Percentiles rank a stretch among this genome's conserved stretches.
Evolutionary conservation across 53 echinoderm and acorn worm species (phyloP).

Genomic region (Echinarachnius parma): DNA sequence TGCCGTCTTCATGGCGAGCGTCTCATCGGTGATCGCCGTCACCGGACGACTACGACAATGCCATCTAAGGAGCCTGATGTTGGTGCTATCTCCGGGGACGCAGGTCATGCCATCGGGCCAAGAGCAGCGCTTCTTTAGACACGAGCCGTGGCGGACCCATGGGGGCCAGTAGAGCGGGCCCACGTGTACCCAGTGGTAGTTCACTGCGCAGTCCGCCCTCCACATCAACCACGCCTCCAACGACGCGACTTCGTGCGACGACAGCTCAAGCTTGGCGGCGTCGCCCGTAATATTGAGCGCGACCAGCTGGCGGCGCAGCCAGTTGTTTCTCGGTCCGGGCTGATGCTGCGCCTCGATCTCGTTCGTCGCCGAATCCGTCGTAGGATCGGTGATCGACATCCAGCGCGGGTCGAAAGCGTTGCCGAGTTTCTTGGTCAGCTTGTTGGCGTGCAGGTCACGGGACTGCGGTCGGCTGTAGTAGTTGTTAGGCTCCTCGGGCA

Average conservation of each 20-base stretch:
- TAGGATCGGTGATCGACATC: conserved; percentile 76
- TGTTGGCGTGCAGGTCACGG: conserved; percentile 63
- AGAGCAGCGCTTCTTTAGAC: conserved; percentile 69
- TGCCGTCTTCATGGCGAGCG: neutral
- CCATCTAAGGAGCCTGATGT: conserved; percentile 75
- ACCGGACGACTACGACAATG: conserved; percentile 53
- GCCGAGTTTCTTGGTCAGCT: conserved; percentile 65
- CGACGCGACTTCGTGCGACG: conserved; percentile 25
- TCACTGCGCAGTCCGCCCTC: conserved; percentile 66
- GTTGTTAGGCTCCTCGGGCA: conserved; percentile 43
- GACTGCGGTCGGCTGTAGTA: conserved; percentile 50
- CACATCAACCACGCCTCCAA: conserved; percentile 71
- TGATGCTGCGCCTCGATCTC: conserved; percentile 8
- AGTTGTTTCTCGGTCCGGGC: conserved; percentile 6
- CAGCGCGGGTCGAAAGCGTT: conserved; percentile 66
- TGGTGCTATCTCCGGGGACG: conserved; percentile 67
- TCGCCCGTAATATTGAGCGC: conserved; percentile 50
- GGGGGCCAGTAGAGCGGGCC: conserved; percentile 93
- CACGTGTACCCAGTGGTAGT: conserved; percentile 77
- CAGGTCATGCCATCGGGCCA: conserved; percentile 93
- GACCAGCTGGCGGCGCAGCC: conserved; percentile 41
- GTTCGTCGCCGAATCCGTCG: neutral
- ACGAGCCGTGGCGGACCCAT: conserved; percentile 76
- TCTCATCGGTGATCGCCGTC: conserved; percentile 4
- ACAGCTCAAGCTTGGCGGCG: conserved; percentile 7